Percentiles rank a stretch among this genome's conserved stretches.
phyloP scores from a whole-genome alignment of 2,797 vertebrate genomes.

The Arrhamphus sclerolepis region DNA sequence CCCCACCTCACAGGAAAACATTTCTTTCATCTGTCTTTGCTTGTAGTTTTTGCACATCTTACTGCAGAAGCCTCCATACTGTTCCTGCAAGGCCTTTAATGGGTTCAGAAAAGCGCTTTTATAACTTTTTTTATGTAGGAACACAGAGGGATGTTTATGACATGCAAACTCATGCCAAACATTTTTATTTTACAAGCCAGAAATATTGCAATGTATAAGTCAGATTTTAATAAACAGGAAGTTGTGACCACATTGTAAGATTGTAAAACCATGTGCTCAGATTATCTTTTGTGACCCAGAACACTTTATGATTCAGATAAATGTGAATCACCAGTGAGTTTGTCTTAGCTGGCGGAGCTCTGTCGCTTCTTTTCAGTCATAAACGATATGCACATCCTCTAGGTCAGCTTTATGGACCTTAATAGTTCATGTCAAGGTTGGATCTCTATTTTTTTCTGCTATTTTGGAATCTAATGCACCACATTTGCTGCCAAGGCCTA shows the following conservation, averaged over 20 bases:
- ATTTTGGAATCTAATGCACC: conserved; percentile 56
- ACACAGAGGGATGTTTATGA: conserved; percentile 26
- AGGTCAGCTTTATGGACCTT: conserved; percentile 35
- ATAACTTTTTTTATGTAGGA: conserved; percentile 17
- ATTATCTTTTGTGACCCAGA: conserved; percentile 28
- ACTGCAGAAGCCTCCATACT: conserved; percentile 45
- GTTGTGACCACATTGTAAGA: conserved; percentile 18
- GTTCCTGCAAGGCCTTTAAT: conserved; percentile 50
- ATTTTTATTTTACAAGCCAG: conserved; percentile 48
- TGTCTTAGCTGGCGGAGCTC: conserved; percentile 26
- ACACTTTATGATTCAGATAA: conserved; percentile 42
- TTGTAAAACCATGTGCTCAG: conserved; percentile 20
- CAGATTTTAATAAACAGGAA: conserved; percentile 53
- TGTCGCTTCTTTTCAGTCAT: conserved; percentile 24
- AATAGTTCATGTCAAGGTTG: conserved; percentile 63
- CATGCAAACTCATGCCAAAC: conserved; percentile 52
- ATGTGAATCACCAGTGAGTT: conserved; percentile 25
- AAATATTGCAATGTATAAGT: conserved; percentile 24
- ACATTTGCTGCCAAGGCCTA: conserved; percentile 42
- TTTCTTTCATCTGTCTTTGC: conserved; percentile 61
- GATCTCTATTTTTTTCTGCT: conserved; percentile 17
- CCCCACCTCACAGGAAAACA: conserved; percentile 51
- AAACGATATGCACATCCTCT: conserved; percentile 49
- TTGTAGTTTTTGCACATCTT: conserved; percentile 43
- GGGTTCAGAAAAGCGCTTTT: conserved; percentile 43